Evolutionary conservation across 1,140 invertebrate genomes (phyloP).

Genomic region (Papilio glaucus): DNA sequence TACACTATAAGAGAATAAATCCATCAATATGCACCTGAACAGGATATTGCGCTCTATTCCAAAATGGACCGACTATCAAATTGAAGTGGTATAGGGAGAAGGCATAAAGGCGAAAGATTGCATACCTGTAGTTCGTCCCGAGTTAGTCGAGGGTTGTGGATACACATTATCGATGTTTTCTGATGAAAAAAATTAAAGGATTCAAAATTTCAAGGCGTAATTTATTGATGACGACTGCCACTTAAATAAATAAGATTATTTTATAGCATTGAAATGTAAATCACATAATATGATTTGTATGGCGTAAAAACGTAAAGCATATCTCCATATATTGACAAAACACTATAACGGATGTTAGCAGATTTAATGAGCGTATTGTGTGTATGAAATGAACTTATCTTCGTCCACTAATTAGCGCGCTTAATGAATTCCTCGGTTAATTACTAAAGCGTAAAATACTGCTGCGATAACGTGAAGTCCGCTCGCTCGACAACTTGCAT

Average conservation of each 20-base stretch:
- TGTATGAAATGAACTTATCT: constrained; percentile 32
- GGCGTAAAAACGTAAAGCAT: constrained; percentile 34
- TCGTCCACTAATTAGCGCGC: constrained; percentile 31
- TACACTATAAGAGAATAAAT: neutral
- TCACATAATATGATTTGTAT: neutral
- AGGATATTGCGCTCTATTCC: constrained; percentile 42
- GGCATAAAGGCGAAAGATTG: constrained; percentile 65
- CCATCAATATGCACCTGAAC: constrained; percentile 28
- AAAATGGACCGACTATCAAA: constrained; percentile 49
- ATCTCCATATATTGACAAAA: constrained; percentile 10
- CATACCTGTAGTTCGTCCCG: constrained; percentile 63
- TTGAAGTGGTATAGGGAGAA: constrained; percentile 55
- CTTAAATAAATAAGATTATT: neutral
- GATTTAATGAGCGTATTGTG: constrained; percentile 25
- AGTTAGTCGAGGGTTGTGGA: constrained; percentile 46
- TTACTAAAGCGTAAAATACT: constrained; percentile 37
- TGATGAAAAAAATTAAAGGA: neutral
- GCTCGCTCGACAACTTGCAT: constrained; percentile 20
- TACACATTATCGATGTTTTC: constrained; percentile 46
- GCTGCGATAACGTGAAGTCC: constrained; percentile 23
- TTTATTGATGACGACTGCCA: neutral
- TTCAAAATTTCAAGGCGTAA: too few species aligned
- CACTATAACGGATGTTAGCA: constrained; percentile 8
- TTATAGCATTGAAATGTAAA: neutral
- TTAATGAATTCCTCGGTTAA: constrained; percentile 33